Evolutionary conservation across 2,888 invertebrate genomes (phyloP).

Genomic region (Mimumesa dahlbomi): DNA sequence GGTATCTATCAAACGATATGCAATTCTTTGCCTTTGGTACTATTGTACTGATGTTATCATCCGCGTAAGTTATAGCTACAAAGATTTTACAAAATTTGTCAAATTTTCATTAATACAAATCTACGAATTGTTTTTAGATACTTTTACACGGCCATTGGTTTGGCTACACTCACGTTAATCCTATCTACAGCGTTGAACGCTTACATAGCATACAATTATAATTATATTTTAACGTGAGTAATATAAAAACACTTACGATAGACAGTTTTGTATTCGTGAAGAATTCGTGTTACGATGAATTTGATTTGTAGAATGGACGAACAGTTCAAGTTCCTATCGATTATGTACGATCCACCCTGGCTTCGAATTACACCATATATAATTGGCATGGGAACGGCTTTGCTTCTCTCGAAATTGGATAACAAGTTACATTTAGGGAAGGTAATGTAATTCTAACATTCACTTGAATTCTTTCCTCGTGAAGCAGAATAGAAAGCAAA

Average conservation of each 20-base stretch:
- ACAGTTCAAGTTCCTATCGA: slow-evolving; percentile 75
- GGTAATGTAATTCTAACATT: slow-evolving; percentile 51
- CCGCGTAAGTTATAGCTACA: slow-evolving; percentile 74
- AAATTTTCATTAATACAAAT: not conserved
- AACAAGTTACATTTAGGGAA: slow-evolving; percentile 65
- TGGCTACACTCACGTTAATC: too few relatives aligned
- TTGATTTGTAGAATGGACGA: slow-evolving; percentile 76
- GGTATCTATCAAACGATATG: slow-evolving; percentile 81
- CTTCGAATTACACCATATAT: slow-evolving; percentile 77
- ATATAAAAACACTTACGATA: too few relatives aligned
- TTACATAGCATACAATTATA: slow-evolving; percentile 76
- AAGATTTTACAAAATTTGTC: not conserved
- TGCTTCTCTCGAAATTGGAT: slow-evolving; percentile 76
- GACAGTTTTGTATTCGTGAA: too few relatives aligned
- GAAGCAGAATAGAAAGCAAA: not conserved
- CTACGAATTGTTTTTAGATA: slow-evolving; percentile 65
- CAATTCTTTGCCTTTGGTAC: slow-evolving; percentile 79
- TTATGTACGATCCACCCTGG: slow-evolving; percentile 79
- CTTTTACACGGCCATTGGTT: slow-evolving; percentile 68
- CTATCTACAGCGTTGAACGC: slow-evolving; percentile 74
- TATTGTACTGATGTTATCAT: slow-evolving; percentile 79
- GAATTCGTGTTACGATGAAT: not conserved
- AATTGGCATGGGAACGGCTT: slow-evolving; percentile 80
- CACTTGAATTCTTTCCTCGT: not conserved
- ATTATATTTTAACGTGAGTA: slow-evolving; percentile 80